Base-by-base conservation (phyloP, 2,113 vertebrate genomes). In the Pteropus alecto region DNA sequence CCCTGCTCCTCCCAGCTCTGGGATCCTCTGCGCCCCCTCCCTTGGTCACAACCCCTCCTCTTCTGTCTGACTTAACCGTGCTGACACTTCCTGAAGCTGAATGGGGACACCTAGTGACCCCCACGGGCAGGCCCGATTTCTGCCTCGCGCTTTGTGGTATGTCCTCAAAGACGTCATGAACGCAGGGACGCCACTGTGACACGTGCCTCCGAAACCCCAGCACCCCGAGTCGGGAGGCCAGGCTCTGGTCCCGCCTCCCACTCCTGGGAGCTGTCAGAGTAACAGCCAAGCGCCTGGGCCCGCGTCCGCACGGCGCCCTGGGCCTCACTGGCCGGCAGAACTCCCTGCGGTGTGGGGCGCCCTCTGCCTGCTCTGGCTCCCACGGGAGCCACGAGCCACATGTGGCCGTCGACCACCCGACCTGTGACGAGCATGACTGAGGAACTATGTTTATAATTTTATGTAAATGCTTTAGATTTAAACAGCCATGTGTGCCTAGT, bases 71-170 rank as follows among this genome's bases (percentile, higher is more conserved):
- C 38, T 38, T 38, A 38, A 38, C 38, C 38, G 38, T 38, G 48
- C 15, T 41, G 82, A 84, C 2, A 26, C 38, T n/a, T 58, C 38
- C 28, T 43, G 0, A 19, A 33, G 63, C 14, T 33, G 41, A 81
- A 10, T 3, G 41, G 30, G 30, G 61, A 22, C 3, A 7, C 8
- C n/a, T 30, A 0, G 15, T 22, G 65, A n/a, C 54, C 38, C 5
- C 18, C 19, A 30, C 0, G 24, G 35, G n/a, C 38, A 11, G 43
- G 58, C 24, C 5, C 0, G 4, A 43, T 38, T 28, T 12, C 4
- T 26, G 54, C 7, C 24, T 88, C 30, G 12, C 0, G 28, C 28
- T 15, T 5, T 67, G 63, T 6, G 63, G 16, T 2, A 54, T 2
- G 15, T 73, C 65, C 67, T 63, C 70, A 38, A 46, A 38, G 5